Evolutionary conservation across 2,888 invertebrate genomes (phyloP), one percentile per base, ranked within the genome.

Genomic region (Apocheima hispidaria): DNA sequence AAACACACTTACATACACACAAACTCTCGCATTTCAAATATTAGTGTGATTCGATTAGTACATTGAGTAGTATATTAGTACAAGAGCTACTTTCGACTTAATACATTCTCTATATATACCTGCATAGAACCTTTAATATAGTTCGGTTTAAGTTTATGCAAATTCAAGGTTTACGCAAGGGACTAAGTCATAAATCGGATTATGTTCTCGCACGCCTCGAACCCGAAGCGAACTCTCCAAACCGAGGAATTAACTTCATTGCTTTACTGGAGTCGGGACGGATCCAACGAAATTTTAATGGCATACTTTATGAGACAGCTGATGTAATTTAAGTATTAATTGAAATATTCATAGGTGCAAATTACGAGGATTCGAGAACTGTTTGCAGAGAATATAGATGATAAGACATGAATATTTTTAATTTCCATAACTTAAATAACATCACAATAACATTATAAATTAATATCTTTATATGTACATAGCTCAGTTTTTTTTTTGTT

Each of bases 131-230:
- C 10, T 65, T 69, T 75, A 67, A 66, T 52, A 71, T 75, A 72
- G 61, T 54, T 63, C 61, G 58, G 54, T 65, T 74, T 71, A 80
- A 84, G 82, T 84, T 80, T 79, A 84, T 85, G 83, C 79, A 86
- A 82, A 86, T 84, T 79, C 74, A 65, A 84, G 84, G 78, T 84
- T 85, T 77, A 79, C 72, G 77, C 76, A 70, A 71, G 73, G 76
- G 73, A 69, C 63, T 62, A 41, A 68, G 71, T 71, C 76, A 65
- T 72, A 78, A 83, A 87, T 84, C 83, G 72, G 82, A 84, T 86
- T 86, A 85, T 67, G 75, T 64, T 66, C 72, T 69, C 70, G 70
- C 69, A 60, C 72, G 74, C 74, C 74, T 72, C 70, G 62, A 74
- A 78, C 73, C 75, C 73, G 75, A 72, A 63, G 75, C 73, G 75